These are phyloP conservation scores for Cherax quadricarinatus DNA, from an alignment of 1,140 invertebrate genomes.

Conservation along the genomic window DNA sequence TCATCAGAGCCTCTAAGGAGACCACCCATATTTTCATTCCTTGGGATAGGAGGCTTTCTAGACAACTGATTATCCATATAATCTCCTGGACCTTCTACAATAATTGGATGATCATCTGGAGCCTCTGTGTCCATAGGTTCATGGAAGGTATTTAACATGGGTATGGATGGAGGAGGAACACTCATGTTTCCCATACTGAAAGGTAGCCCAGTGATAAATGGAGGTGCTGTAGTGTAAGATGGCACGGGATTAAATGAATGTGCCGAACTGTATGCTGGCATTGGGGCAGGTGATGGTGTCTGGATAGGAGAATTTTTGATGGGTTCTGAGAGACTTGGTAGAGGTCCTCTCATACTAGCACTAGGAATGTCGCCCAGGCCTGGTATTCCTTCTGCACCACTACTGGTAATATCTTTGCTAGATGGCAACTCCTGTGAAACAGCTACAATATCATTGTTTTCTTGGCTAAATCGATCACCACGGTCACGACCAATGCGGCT, in stretches of 20 bases:
- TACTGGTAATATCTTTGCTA: background rate
- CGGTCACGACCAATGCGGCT: constrained; percentile 41
- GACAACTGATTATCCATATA: background rate
- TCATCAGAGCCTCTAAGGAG: constrained; percentile 12
- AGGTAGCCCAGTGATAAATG: background rate
- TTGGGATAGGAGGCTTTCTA: background rate
- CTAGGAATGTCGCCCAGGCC: constrained; percentile 70
- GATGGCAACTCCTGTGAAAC: background rate
- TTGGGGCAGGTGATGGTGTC: constrained; percentile 35
- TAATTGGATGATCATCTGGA: constrained; percentile 20
- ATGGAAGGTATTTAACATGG: background rate
- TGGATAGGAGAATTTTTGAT: constrained; percentile 54
- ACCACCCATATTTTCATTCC: constrained; percentile 1
- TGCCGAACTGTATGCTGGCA: constrained; percentile 11
- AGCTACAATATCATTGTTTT: constrained; percentile 31
- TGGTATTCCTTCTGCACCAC: constrained; percentile 50
- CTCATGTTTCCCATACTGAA: constrained; percentile 16
- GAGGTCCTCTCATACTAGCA: constrained; percentile 57
- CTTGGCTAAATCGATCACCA: constrained; percentile 47
- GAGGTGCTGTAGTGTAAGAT: background rate
- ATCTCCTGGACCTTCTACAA: constrained; percentile 15
- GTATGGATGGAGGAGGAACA: constrained; percentile 26
- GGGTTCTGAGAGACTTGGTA: constrained; percentile 51
- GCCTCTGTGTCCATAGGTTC: constrained; percentile 47
- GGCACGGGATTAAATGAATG: background rate